A percentile compares a stretch with the other conserved stretches of the same genome.
phyloP scores from a whole-genome alignment of 2,797 vertebrate species.

The Chelidonichthys spinosus region DNA sequence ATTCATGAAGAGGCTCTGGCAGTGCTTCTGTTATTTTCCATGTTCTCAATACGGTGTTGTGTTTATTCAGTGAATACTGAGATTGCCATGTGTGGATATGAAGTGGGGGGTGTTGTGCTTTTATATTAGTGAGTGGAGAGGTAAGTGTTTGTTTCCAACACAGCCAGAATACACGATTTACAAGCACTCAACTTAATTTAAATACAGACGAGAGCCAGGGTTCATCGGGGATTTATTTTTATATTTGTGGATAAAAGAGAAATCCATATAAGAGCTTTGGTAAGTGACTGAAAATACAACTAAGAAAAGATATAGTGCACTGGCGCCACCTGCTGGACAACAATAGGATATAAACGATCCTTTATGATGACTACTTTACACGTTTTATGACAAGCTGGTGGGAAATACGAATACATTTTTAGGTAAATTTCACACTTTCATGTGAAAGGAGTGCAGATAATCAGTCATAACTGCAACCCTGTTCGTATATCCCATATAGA shows the following conservation, averaged over 20 bases:
- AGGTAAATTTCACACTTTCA: neutral
- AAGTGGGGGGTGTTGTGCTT: neutral
- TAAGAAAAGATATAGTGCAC: neutral
- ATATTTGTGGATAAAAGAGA: neutral
- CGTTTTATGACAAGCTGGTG: neutral
- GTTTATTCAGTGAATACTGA: neutral
- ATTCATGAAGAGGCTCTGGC: slow-evolving; percentile 64
- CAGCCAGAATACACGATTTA: neutral
- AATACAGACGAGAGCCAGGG: neutral
- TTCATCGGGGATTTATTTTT: neutral
- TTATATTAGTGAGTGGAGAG: neutral
- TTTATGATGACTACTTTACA: neutral
- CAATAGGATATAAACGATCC: neutral
- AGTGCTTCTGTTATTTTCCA: slow-evolving; percentile 35
- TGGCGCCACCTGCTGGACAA: slow-evolving; percentile 50
- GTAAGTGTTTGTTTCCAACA: neutral
- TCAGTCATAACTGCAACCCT: too few species aligned
- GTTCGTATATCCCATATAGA: too few species aligned
- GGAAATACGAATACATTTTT: neutral
- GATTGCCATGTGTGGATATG: neutral
- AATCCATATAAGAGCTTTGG: neutral
- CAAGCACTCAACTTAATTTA: neutral
- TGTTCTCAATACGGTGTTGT: neutral
- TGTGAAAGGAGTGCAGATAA: neutral
- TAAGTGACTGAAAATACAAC: neutral